These are phyloP conservation scores for Nomada ruficornis DNA, from an alignment of 2,888 invertebrate species.

Conservation along the genomic window DNA sequence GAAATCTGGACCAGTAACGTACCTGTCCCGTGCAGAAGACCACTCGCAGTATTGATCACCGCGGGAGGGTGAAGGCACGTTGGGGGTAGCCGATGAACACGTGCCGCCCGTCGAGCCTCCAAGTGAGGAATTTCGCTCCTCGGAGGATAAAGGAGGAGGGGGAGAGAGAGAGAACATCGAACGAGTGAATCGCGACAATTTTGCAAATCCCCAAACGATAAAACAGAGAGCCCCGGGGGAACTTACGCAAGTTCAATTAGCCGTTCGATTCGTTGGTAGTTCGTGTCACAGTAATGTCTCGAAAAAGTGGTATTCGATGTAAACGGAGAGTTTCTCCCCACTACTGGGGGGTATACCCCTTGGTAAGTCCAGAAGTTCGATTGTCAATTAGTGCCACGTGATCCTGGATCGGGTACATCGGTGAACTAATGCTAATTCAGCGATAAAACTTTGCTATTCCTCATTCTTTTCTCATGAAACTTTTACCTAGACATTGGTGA, in stretches of 20 bases:
- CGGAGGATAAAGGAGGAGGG: not conserved
- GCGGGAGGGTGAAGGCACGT: constrained; percentile 67
- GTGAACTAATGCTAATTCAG: no score
- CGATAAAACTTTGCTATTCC: no score
- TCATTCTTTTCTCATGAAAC: no score
- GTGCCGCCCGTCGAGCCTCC: constrained; percentile 49
- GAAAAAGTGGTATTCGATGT: no score
- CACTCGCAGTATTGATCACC: constrained; percentile 79
- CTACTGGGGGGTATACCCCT: no score
- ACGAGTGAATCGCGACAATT: not conserved
- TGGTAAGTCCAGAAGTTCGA: no score
- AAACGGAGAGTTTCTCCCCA: no score
- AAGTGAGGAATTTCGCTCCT: constrained; percentile 35
- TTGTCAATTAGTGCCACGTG: no score
- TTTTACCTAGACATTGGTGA: no score
- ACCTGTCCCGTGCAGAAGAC: constrained; percentile 75
- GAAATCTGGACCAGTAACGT: constrained; percentile 70
- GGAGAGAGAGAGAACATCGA: not conserved
- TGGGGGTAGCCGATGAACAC: constrained; percentile 63
- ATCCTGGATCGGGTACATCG: no score
- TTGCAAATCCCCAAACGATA: not conserved
- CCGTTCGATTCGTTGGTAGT: no score
- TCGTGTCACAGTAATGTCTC: no score
- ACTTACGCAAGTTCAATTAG: not conserved
- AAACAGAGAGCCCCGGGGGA: not conserved